Evolutionary conservation across 2,113 vertebrate genomes (phyloP), one percentile per base, ranked within the genome.

Genomic region (Microcebus lehilahytsara): DNA sequence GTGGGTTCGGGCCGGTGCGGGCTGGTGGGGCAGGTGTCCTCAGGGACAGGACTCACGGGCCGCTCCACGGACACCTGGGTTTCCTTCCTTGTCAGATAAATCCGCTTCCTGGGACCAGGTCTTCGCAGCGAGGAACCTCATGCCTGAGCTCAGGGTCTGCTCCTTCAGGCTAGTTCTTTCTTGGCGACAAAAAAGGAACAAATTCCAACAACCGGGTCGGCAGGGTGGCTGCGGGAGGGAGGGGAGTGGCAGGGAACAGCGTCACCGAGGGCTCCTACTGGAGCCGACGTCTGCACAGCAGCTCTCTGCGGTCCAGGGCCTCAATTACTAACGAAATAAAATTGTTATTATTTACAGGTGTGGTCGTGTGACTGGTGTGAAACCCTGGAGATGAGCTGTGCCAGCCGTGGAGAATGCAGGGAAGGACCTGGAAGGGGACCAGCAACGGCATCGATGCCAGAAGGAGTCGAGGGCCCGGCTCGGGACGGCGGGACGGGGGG

Each of bases 211-310:
- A 40, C 23, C 9, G 5, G 17, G 42, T 14, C n/a, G 2, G 4
- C 3, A 2, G 0, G 12, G 27, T 25, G 10, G n/a, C 25, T 14
- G 64, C 2, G 10, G 58, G 1, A 77, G 25, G 19, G 17, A 23
- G 14, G n/a, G 23, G 6, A 16, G 13, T 1, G 16, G 5, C 2
- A 2, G 2, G 64, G 30, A 72, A 60, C 2, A 14, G n/a, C 6
- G 3, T 42, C 20, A 22, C 20, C 25, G 34, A 25, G 58, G 12
- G 16, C 25, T 20, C 19, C 6, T 5, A 0, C 56, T 56, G 6
- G 6, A 56, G 56, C 56, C 6, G 10, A 25, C 23, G 25, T 10
- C 10, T 14, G 22, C 14, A 22, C 2, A 1, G 3, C 2, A 2
- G 9, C 23, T 40, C 86, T 37, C 8, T 49, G 42, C 27, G 2